Conservation (phyloP, 2,797 vertebrate genomes). For the Mormyrops boulengeri region DNA sequence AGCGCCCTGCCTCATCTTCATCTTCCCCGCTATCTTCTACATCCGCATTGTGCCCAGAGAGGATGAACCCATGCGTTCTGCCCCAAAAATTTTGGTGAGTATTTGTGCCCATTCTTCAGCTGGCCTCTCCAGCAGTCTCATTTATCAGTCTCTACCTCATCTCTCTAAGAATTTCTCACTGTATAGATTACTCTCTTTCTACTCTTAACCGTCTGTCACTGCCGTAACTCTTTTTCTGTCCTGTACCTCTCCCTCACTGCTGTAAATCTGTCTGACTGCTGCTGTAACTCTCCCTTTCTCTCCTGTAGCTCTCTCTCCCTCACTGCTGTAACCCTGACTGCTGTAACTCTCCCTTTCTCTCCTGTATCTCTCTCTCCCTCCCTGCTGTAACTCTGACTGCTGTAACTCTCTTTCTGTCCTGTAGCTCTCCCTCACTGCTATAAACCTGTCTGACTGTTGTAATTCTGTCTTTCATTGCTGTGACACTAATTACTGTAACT, state of each 20-base stretch:
- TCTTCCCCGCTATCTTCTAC: conserved; percentile 95
- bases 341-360: neutral
- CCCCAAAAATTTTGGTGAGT: conserved; percentile 84
- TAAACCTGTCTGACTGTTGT: neutral
- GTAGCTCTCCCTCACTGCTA: neutral
- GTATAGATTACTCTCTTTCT: neutral
- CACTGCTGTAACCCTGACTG: neutral
- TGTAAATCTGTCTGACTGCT: neutral
- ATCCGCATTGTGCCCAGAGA: conserved; percentile 91
- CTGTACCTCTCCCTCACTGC: neutral
- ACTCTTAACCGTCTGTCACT: neutral
- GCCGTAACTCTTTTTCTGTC: neutral
- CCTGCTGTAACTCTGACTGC: neutral
- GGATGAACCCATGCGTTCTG: conserved; percentile 76
- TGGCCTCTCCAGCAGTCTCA: neutral
- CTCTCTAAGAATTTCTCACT: neutral
- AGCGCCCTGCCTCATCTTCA: conserved; percentile 95
- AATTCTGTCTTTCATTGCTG: neutral
- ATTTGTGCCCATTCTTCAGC: neutral
- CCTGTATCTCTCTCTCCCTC: neutral
- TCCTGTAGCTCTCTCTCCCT: neutral
- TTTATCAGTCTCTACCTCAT: neutral
- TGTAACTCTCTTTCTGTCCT: neutral
- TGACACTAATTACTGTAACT: neutral
- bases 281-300: neutral